Conservation (phyloP, 2,888 invertebrate species). For the Sisyra nigra region DNA sequence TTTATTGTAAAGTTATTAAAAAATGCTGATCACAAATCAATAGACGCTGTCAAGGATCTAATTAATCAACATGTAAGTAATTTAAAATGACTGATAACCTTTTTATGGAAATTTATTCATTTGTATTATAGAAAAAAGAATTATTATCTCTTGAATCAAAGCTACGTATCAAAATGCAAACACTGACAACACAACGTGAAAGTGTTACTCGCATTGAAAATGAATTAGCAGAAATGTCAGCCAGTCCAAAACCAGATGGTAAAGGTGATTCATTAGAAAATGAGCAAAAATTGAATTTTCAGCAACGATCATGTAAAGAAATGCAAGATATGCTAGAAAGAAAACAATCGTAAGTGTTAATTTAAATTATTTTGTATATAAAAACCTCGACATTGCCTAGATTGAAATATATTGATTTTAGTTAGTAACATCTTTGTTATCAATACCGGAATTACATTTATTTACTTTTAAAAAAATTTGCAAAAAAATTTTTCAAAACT, state of each 20-base stretch:
- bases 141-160: slow-evolving; percentile 52
- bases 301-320: slow-evolving; percentile 32
- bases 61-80: slow-evolving; percentile 55
- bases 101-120: slow-evolving; percentile 7
- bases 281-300: slow-evolving; percentile 26
- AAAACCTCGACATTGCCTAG: too few species aligned
- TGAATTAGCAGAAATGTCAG: slow-evolving; percentile 46
- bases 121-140: slow-evolving; percentile 45
- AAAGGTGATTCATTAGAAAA: slow-evolving; percentile 18
- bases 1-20: slow-evolving; percentile 46
- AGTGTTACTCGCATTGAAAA: slow-evolving; percentile 55
- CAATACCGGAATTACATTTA: too few species aligned
- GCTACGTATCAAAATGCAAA: slow-evolving; percentile 42
- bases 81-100: slow-evolving; percentile 3
- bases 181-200: slow-evolving; percentile 41
- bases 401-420: too few species aligned
- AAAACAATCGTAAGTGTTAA: slow-evolving; percentile 29
- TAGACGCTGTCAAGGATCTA: slow-evolving; percentile 45
- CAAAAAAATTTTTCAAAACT: too few species aligned
- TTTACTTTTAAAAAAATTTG: too few species aligned
- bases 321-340: slow-evolving; percentile 31
- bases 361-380: slow-evolving; percentile 2
- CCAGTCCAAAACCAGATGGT: slow-evolving; percentile 27
- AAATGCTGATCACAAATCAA: slow-evolving; percentile 46
- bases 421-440: too few species aligned